Conservation (phyloP, 2,113 vertebrate genomes). For the Ictalurus punctatus region DNA sequence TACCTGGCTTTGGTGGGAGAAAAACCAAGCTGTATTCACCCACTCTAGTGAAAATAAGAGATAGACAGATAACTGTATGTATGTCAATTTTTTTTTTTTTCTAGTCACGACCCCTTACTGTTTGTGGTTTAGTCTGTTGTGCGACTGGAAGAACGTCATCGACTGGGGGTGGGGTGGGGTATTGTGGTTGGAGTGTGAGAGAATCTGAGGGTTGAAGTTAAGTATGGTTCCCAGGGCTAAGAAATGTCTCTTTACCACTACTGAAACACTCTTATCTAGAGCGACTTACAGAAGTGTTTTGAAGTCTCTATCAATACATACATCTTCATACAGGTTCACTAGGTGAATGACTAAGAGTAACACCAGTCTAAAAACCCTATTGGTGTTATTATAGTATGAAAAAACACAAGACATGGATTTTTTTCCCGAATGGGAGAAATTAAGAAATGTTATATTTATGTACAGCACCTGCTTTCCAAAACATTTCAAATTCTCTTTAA, state of each 20-base stretch:
- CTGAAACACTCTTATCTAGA: no score
- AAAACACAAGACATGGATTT: background rate
- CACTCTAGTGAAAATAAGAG: background rate
- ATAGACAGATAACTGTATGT: background rate
- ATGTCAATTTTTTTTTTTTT: background rate
- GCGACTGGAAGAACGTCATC: background rate
- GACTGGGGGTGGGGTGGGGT: background rate
- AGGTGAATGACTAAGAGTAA: background rate
- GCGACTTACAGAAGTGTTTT: no score
- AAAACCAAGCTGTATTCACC: background rate
- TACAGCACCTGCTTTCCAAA: no score
- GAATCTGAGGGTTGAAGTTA: background rate
- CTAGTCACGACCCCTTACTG: background rate
- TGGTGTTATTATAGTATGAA: background rate
- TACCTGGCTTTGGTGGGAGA: background rate
- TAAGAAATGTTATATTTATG: no score
- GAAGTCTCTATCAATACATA: no score
- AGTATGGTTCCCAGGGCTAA: background rate
- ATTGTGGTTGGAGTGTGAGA: no score
- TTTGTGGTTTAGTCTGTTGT: background rate
- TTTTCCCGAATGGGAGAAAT: background rate
- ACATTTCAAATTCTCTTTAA: background rate
- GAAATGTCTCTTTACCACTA: background rate
- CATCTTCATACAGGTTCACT: no score
- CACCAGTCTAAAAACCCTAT: background rate